A percentile compares a stretch with the other conserved stretches of the same genome.
Evolutionary conservation across 64 coral and sea anemone genomes (phyloP).

Genomic region (Dendrophyllia cribrosa): DNA sequence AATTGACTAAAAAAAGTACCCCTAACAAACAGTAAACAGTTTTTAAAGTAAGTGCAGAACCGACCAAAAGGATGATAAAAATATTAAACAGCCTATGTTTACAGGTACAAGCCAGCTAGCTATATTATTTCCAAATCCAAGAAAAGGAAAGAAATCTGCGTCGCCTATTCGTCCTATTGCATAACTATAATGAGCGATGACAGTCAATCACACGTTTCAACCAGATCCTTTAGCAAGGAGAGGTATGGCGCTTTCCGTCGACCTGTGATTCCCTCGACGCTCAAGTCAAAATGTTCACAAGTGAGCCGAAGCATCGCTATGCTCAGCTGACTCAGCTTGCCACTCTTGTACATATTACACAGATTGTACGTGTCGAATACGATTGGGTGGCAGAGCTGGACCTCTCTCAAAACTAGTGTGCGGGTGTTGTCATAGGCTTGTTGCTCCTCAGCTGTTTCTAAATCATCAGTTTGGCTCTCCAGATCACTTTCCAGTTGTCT

Average conservation of each 20-base stretch:
- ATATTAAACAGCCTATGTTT: too few relatives aligned
- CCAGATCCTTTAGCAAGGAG: neutral
- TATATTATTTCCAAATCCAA: too few relatives aligned
- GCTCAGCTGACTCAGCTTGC: slow-evolving; percentile 40
- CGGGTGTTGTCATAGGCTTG: slow-evolving; percentile 7
- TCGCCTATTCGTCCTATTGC: too few relatives aligned
- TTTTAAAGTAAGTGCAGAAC: too few relatives aligned
- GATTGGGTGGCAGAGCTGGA: slow-evolving; percentile 20
- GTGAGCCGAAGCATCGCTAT: slow-evolving; percentile 19
- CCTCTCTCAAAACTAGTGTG: neutral
- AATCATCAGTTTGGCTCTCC: neutral
- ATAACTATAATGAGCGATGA: neutral
- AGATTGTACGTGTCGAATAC: slow-evolving; percentile 49
- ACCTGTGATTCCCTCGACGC: neutral
- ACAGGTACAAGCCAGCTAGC: too few relatives aligned
- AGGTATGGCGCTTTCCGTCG: slow-evolving; percentile 8
- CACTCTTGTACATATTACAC: slow-evolving; percentile 20
- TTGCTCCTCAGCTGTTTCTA: slow-evolving; percentile 23
- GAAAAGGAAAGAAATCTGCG: too few relatives aligned
- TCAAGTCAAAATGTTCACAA: slow-evolving; percentile 53
- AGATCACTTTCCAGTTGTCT: neutral
- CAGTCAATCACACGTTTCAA: neutral
- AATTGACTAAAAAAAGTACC: too few relatives aligned
- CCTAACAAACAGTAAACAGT: too few relatives aligned
- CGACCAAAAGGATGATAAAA: too few relatives aligned